Conservation (phyloP, 2,888 invertebrate species). For the Eristalis intricaria region DNA sequence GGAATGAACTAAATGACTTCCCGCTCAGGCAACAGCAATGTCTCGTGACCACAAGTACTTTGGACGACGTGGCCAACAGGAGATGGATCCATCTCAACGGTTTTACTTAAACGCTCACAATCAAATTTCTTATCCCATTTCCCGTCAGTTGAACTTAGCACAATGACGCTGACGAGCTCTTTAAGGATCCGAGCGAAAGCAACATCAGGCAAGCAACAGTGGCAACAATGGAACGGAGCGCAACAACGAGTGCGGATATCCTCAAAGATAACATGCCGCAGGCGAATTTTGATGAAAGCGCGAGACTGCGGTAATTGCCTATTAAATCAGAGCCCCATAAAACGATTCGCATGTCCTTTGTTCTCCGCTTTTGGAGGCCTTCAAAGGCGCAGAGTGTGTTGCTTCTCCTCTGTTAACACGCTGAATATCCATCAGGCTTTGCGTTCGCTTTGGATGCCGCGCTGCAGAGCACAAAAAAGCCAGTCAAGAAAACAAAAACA, state of each 20-base stretch:
- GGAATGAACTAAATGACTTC: slow-evolving; percentile 34
- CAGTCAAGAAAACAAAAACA: neutral
- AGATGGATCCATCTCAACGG: slow-evolving; percentile 6
- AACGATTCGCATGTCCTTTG: slow-evolving; percentile 54
- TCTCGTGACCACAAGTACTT: neutral
- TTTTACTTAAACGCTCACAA: slow-evolving; percentile 59
- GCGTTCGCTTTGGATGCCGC: slow-evolving; percentile 32
- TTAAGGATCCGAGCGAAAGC: slow-evolving; percentile 28
- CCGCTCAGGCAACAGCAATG: slow-evolving; percentile 33
- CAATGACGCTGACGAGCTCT: slow-evolving; percentile 34
- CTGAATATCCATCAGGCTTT: slow-evolving; percentile 51
- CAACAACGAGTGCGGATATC: slow-evolving; percentile 21
- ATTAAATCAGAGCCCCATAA: slow-evolving; percentile 63
- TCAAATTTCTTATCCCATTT: slow-evolving; percentile 62
- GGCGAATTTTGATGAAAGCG: slow-evolving; percentile 63
- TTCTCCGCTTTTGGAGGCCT: slow-evolving; percentile 18
- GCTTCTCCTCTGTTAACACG: slow-evolving; percentile 9
- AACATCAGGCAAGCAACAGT: slow-evolving; percentile 35
- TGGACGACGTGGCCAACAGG: neutral
- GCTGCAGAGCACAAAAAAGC: neutral
- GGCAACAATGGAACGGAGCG: slow-evolving; percentile 17
- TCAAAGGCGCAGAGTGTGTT: neutral
- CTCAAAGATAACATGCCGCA: slow-evolving; percentile 48
- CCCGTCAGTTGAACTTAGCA: slow-evolving; percentile 54
- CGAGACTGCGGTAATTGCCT: slow-evolving; percentile 65